These are phyloP conservation scores for Chamaedrilus cognettii DNA, from an alignment of 2,888 invertebrate genomes.

Conservation along the genomic window DNA sequence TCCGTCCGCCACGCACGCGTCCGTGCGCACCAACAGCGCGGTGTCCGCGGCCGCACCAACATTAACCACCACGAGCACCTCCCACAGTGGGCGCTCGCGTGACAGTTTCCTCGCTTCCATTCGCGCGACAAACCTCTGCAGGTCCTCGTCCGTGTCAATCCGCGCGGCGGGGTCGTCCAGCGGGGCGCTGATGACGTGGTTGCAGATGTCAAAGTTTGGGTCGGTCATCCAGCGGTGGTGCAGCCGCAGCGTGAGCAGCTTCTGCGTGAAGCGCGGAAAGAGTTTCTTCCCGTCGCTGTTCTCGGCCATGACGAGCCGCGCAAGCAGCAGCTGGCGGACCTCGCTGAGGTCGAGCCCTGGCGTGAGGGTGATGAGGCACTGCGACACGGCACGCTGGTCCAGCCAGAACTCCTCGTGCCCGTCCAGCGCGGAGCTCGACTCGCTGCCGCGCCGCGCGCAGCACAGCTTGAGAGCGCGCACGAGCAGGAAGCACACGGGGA, in stretches of 20 bases:
- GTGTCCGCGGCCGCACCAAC: slow-evolving; percentile 60
- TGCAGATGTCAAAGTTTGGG: slow-evolving; percentile 61
- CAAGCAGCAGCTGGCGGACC: slow-evolving; percentile 61
- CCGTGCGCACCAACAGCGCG: slow-evolving; percentile 61
- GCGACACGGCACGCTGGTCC: slow-evolving; percentile 57
- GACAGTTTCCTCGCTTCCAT: slow-evolving; percentile 52
- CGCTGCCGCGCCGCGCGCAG: neutral
- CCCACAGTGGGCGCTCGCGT: slow-evolving; percentile 63
- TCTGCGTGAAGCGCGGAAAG: slow-evolving; percentile 62
- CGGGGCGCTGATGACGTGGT: slow-evolving; percentile 59
- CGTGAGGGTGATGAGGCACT: slow-evolving; percentile 63
- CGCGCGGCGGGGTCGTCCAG: neutral
- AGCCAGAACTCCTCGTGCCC: slow-evolving; percentile 62
- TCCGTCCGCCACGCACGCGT: slow-evolving; percentile 64
- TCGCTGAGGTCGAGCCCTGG: slow-evolving; percentile 60
- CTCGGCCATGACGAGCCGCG: slow-evolving; percentile 59
- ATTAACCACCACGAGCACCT: slow-evolving; percentile 62
- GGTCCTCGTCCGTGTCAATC: neutral
- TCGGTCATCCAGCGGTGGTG: slow-evolving; percentile 64
- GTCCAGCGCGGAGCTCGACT: slow-evolving; percentile 51
- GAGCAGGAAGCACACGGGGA: slow-evolving; percentile 54
- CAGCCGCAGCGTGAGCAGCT: slow-evolving; percentile 56
- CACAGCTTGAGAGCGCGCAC: slow-evolving; percentile 46
- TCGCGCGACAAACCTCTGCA: neutral
- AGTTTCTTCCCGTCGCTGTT: slow-evolving; percentile 54